Evolutionary conservation across 2,888 invertebrate genomes (phyloP).

Genomic region (Patella depressa): DNA sequence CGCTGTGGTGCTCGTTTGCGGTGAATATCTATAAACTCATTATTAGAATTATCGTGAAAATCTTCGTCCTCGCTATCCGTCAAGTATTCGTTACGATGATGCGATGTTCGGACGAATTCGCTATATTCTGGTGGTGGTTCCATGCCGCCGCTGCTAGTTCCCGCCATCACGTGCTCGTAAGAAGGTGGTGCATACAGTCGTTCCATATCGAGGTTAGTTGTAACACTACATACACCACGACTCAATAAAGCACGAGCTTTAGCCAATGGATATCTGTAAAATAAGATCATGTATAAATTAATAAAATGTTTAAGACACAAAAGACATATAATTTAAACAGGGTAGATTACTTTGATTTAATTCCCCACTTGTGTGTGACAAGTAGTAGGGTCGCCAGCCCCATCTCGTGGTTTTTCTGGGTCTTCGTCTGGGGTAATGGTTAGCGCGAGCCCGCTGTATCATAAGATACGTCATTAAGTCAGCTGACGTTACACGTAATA

Average conservation of each 20-base stretch:
- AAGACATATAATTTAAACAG: too few species aligned
- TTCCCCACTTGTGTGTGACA: too few species aligned
- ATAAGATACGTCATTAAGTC: too few species aligned
- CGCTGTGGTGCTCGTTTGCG: background rate
- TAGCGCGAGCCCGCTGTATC: too few species aligned
- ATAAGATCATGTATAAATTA: background rate
- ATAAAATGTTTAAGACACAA: too few species aligned
- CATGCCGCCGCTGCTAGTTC: background rate
- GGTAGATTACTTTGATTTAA: too few species aligned
- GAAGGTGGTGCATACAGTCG: constrained; percentile 52
- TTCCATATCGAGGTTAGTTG: constrained; percentile 33
- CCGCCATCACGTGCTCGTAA: constrained; percentile 48
- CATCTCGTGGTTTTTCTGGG: too few species aligned
- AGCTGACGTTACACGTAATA: too few species aligned
- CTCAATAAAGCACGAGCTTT: constrained; percentile 9
- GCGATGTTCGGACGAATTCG: background rate
- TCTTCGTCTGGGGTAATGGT: too few species aligned
- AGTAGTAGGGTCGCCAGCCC: too few species aligned
- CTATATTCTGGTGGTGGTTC: constrained; percentile 33
- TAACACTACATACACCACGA: background rate
- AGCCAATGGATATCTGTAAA: constrained; percentile 12
- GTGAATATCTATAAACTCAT: background rate
- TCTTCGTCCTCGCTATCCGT: background rate
- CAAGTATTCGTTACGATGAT: background rate
- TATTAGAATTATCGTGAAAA: background rate